phyloP scores from a whole-genome alignment of 2,888 invertebrate genomes.

The Ypsolopha sequella region DNA sequence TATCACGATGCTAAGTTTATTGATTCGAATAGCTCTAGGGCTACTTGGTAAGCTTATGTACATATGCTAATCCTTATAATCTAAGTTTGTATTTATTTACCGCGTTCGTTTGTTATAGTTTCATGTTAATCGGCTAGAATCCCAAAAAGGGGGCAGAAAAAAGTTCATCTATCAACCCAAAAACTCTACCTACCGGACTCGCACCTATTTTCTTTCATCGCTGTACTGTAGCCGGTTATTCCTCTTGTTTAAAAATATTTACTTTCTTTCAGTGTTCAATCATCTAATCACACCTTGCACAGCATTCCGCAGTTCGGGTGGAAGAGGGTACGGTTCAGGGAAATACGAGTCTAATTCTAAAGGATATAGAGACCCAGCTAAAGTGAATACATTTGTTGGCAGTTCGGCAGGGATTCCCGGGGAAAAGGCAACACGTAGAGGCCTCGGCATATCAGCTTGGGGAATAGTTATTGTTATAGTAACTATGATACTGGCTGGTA shows the following conservation, averaged over 20 bases:
- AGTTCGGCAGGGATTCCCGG: slow-evolving; percentile 29
- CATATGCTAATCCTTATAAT: too few species aligned
- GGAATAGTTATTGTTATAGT: slow-evolving; percentile 71
- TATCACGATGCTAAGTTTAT: slow-evolving; percentile 28
- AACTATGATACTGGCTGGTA: slow-evolving; percentile 56
- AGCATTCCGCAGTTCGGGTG: slow-evolving; percentile 18
- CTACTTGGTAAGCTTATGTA: slow-evolving; percentile 35
- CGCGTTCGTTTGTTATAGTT: too few species aligned
- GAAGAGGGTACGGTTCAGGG: slow-evolving; percentile 13
- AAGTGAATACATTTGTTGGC: slow-evolving; percentile 25
- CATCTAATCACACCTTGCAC: slow-evolving; percentile 23
- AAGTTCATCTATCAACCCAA: not conserved
- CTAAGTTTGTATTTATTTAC: too few species aligned
- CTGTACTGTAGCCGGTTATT: slow-evolving; percentile 3
- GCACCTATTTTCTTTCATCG: not conserved
- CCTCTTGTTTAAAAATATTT: too few species aligned
- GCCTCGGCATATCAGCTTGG: slow-evolving; percentile 74
- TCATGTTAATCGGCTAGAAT: too few species aligned
- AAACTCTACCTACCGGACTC: not conserved
- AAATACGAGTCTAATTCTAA: slow-evolving; percentile 4
- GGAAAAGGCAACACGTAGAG: slow-evolving; percentile 33
- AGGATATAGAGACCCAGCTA: slow-evolving; percentile 16
- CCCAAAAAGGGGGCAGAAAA: too few species aligned
- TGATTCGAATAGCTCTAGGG: slow-evolving; percentile 31
- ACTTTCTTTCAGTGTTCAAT: slow-evolving; percentile 33